Base-by-base conservation (phyloP, 2,113 vertebrate genomes). In the Neoarius graeffei region DNA sequence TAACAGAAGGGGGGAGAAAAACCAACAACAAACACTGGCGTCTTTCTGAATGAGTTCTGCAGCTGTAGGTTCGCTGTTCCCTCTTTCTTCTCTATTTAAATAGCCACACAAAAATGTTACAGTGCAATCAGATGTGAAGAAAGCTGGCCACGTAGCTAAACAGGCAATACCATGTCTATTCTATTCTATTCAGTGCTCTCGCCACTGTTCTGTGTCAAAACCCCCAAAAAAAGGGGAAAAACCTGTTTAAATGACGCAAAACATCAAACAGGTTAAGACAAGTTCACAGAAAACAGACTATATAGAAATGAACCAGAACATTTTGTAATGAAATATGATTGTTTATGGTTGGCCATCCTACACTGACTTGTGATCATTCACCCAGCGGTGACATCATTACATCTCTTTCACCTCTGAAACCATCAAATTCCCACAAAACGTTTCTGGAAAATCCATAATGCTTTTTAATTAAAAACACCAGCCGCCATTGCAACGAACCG, bases 31-130 rank as follows among this genome's bases (percentile, higher is more conserved):
- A 10, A 25, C 25, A 25, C 0, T 81, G 79, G 54, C 54, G 8
- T 81, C 77, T 9, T 56, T 48, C 30, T 82, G 30, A 82, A 82
- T 62, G 57, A 57, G 25, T 82, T 48, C 57, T 62, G 57, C 80
- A 82, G 80, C 57, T 82, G 54, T 57, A 81, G 3, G 42, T 80
- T 79, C 6, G 56, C 76, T 7, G 5, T 79, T 14, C 77, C 14
- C 54, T 19, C n/a, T 35, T 23, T 62, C 20, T 42, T 62, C 80
- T 62, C 35, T 62, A 23, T 59, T 62, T 82, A 82, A 4, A 82
- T 14, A 60, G 60, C 57, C 57, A 13, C 27, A 42, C 30, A 82
- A 82, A 62, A 82, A 62, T 7, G 30, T 82, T 62, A 62, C 80
- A 42, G 57, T 14, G 23, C 80, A 42, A 23, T 62, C 14, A n/a